phyloP scores from a whole-genome alignment of 2,113 vertebrate genomes.

The Cranoglanis bouderius region DNA sequence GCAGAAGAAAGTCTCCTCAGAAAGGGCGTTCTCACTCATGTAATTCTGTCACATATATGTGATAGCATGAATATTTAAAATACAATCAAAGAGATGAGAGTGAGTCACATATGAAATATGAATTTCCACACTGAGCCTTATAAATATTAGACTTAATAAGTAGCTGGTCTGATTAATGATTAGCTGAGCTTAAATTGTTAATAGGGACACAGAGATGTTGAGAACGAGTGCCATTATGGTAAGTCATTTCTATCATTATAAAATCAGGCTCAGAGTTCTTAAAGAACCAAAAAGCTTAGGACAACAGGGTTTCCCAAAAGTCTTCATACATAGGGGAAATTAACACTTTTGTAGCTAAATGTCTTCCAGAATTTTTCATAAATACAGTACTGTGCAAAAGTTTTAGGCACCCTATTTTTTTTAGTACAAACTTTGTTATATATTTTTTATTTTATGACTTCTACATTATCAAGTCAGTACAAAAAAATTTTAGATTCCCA shows the following conservation, averaged over 20 bases:
- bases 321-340: too few species aligned
- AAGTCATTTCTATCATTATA: constrained; percentile 42
- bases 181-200: constrained; percentile 56
- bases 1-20: constrained; percentile 31
- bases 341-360: too few species aligned
- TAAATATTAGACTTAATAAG: constrained; percentile 60
- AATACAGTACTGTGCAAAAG: too few species aligned
- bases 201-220: constrained; percentile 47
- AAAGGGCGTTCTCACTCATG: constrained; percentile 38
- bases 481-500: too few species aligned
- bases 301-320: not conserved
- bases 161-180: constrained; percentile 54
- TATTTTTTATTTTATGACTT: too few species aligned
- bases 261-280: constrained; percentile 15
- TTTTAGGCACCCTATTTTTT: too few species aligned
- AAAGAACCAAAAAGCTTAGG: constrained; percentile 26
- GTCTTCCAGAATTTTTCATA: too few species aligned
- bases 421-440: too few species aligned
- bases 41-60: constrained; percentile 48
- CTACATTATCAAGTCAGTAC: too few species aligned
- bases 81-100: constrained; percentile 48
- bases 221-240: constrained; percentile 46
- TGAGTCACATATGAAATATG: constrained; percentile 56
- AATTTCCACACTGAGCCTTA: constrained; percentile 52
- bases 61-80: constrained; percentile 56